Conservation (phyloP, 2,888 invertebrate genomes). For the Nemotelus pantherinus region DNA sequence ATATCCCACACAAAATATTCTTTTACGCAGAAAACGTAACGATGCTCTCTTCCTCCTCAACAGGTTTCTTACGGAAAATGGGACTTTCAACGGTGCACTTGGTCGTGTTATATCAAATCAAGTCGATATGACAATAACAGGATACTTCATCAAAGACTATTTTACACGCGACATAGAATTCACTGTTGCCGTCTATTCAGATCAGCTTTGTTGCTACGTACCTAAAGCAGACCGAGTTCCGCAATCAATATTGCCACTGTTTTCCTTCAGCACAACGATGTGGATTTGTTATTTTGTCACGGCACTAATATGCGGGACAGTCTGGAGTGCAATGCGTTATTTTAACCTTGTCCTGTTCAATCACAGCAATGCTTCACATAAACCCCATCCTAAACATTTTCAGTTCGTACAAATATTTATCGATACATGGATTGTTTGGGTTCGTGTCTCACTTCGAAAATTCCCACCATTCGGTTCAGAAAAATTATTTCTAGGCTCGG, state of each 20-base stretch:
- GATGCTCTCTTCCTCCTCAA: too few relatives aligned
- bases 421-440: conserved; percentile 62
- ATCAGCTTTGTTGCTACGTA: conserved; percentile 63
- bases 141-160: conserved; percentile 65
- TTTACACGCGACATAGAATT: conserved; percentile 60
- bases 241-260: conserved; percentile 62
- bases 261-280: conserved; percentile 59
- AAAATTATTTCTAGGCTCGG: conserved; percentile 60
- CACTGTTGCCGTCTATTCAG: conserved; percentile 61
- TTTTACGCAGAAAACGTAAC: too few relatives aligned
- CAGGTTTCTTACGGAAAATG: conserved; percentile 60
- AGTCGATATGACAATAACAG: conserved; percentile 62
- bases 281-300: conserved; percentile 59
- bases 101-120: conserved; percentile 60
- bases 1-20: too few relatives aligned
- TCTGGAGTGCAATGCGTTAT: conserved; percentile 57
- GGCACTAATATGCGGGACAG: conserved; percentile 55
- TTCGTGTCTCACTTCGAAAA: conserved; percentile 58
- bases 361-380: neutral
- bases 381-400: conserved; percentile 46
- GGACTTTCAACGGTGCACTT: conserved; percentile 61
- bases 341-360: conserved; percentile 41
- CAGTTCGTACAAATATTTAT: conserved; percentile 56
- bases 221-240: conserved; percentile 63
- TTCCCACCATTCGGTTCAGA: conserved; percentile 62